These are phyloP conservation scores for Andrena dorsata DNA, from an alignment of 2,888 invertebrate genomes.

Conservation along the genomic window DNA sequence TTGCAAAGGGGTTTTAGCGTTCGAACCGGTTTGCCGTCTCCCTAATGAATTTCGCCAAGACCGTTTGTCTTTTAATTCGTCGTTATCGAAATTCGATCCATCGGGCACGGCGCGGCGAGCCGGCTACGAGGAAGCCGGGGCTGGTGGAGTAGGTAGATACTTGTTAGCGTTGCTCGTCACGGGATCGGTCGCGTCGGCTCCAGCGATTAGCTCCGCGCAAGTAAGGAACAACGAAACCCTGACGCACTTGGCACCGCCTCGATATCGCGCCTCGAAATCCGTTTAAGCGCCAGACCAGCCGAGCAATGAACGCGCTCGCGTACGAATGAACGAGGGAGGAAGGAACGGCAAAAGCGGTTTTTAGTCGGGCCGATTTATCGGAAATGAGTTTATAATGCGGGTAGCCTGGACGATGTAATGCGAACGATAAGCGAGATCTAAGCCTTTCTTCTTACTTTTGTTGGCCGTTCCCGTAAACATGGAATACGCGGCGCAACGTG, in stretches of 20 bases:
- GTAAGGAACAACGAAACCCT: not conserved
- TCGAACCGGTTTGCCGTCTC: constrained; percentile 38
- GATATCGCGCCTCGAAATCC: constrained; percentile 11
- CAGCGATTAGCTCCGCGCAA: not conserved
- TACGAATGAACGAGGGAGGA: constrained; percentile 9
- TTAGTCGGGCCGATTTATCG: constrained; percentile 81
- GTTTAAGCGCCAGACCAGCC: constrained; percentile 15
- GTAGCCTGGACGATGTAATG: constrained; percentile 76
- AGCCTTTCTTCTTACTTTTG: constrained; percentile 39
- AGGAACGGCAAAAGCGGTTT: constrained; percentile 71
- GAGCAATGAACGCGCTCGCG: not conserved
- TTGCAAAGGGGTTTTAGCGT: constrained; percentile 34
- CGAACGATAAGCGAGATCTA: constrained; percentile 75
- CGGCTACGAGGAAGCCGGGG: not conserved
- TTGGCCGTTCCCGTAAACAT: constrained; percentile 29
- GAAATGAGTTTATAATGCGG: constrained; percentile 81
- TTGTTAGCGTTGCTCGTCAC: not conserved
- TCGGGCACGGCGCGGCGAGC: not conserved
- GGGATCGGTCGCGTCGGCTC: not conserved
- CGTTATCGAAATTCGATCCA: constrained; percentile 7
- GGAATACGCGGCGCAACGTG: constrained; percentile 24
- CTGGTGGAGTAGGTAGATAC: not conserved
- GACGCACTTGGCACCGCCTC: not conserved
- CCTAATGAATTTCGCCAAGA: constrained; percentile 35
- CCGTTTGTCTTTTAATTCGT: constrained; percentile 21